Evolutionary conservation across 2,113 vertebrate species (phyloP), one percentile per base, ranked within the genome.

Genomic region (Leptodactylus fuscus): DNA sequence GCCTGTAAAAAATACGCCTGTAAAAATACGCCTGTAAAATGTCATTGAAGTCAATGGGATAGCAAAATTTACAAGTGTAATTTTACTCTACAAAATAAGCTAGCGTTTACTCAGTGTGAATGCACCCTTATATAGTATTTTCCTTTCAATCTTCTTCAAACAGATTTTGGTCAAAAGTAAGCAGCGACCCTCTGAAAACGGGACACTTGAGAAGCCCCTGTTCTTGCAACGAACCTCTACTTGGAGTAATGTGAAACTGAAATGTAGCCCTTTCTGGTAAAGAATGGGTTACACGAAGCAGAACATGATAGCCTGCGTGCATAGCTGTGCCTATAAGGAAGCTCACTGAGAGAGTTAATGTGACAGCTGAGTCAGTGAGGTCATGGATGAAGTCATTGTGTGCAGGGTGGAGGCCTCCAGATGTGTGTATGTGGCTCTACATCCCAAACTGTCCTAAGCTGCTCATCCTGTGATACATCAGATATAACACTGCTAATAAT

Each of bases 321-420:
- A 48, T 75, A 24, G 41, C 38, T 44, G 36, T 29, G 46, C 15
- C 41, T 18, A 27, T 27, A 48, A 44, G 44, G 71, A 48, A 75
- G 41, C 44, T 67, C 5, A 36, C 27, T 0, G 46, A 76, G 62
- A 24, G 83, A 24, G 83, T 85, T 85, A 85, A 85, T 38, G 22
- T 60, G 15, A 36, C 81, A 75, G 51, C 36, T 70, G 62, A 82
- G 70, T 46, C 48, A 83, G 38, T 83, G 75, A 79, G 74, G 75
- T 85, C 60, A 85, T 69, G 38, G 74, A n/a, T 85, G 58, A 79
- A 65, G 73, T 79, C 74, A 79, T 24, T 38, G 9, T 15, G 48
- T 38, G 62, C 29, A 69, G 75, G 83, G 82, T 44, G 82, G 58
- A 27, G 73, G 83, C 20, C 62, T 85, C 83, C 83, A 85, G 83